Conservation (phyloP, 1,140 invertebrate species). For the Panagrolaimus sp. region DNA sequence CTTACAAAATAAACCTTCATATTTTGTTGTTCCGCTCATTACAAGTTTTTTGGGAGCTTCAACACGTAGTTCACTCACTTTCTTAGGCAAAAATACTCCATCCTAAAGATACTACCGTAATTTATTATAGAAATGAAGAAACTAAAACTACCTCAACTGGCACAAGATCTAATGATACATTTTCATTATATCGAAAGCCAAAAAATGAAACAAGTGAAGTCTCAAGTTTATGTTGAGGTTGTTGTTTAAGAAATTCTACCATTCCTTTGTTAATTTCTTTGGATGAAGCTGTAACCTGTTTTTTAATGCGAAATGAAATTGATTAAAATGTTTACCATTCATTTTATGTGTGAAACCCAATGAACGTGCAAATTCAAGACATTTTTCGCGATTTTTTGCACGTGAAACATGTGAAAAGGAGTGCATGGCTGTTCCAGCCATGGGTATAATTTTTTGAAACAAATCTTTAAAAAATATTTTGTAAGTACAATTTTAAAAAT, state of each 20-base stretch:
- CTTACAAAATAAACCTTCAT: slow-evolving; percentile 8
- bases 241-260: slow-evolving; percentile 1
- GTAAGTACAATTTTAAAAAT: neutral
- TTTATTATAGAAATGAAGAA: neutral
- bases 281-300: neutral
- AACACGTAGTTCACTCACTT: neutral
- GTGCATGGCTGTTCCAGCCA: slow-evolving; percentile 17
- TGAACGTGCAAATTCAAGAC: neutral
- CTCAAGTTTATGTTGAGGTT: neutral
- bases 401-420: neutral
- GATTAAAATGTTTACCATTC: neutral
- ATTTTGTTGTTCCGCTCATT: slow-evolving; percentile 10
- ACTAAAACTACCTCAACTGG: neutral
- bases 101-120: slow-evolving; percentile 1
- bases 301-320: slow-evolving; percentile 1
- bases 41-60: neutral
- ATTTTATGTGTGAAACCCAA: slow-evolving; percentile 1
- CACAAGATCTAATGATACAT: slow-evolving; percentile 2
- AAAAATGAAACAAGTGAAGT: neutral
- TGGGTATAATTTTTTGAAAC: slow-evolving; percentile 20
- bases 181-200: neutral
- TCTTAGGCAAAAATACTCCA: slow-evolving; percentile 10
- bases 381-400: neutral
- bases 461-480: slow-evolving; percentile 8
- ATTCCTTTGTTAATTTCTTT: slow-evolving; percentile 1